These are phyloP conservation scores for Hypsopygia costalis DNA, from an alignment of 2,888 invertebrate genomes.

Conservation along the genomic window DNA sequence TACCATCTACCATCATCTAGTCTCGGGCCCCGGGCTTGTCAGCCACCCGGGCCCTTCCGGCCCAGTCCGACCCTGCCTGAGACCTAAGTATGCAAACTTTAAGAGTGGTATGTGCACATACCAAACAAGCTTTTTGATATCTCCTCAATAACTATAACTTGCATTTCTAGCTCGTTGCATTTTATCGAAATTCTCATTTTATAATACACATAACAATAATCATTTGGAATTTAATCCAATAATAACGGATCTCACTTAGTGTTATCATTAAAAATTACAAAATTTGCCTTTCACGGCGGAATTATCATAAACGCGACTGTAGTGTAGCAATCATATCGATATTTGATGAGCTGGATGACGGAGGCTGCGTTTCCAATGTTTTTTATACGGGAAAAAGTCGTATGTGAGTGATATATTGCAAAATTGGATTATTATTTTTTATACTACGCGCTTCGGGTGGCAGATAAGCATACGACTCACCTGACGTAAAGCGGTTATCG, in stretches of 20 bases:
- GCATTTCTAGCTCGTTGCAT: neutral
- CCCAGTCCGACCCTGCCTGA: no score
- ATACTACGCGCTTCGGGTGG: no score
- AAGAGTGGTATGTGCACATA: no score
- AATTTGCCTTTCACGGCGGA: constrained; percentile 35
- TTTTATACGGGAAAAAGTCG: neutral
- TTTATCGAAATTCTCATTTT: neutral
- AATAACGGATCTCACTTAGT: constrained; percentile 14
- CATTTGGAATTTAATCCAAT: constrained; percentile 9
- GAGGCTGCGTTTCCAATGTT: constrained; percentile 30
- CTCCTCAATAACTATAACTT: constrained; percentile 21
- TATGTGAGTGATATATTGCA: no score
- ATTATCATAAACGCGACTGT: constrained; percentile 41
- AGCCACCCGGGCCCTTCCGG: no score
- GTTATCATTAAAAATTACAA: constrained; percentile 18
- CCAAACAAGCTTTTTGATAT: constrained; percentile 1
- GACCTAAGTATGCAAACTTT: no score
- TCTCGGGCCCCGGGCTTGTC: no score
- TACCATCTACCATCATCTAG: no score
- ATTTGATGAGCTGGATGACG: constrained; percentile 36
- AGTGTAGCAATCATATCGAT: constrained; percentile 37
- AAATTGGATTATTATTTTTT: no score
- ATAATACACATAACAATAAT: constrained; percentile 5
- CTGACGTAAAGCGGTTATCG: no score
- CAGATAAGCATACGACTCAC: no score